These are phyloP conservation scores for Agrochola circellaris DNA, from an alignment of 2,888 invertebrate species.

Conservation along the genomic window DNA sequence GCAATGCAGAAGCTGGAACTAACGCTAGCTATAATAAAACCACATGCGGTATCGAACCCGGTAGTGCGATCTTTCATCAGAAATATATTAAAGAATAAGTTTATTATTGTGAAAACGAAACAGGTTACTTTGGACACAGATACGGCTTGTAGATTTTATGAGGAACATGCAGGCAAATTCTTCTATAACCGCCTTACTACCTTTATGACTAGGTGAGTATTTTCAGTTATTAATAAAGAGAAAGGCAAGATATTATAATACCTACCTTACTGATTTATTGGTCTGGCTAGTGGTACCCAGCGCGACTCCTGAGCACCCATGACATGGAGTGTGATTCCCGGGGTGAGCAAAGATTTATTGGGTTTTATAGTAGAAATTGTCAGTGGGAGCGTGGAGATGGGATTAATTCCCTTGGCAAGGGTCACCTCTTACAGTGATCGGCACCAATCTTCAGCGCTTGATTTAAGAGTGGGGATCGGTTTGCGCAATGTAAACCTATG, in stretches of 20 bases:
- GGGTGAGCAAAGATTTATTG: not conserved
- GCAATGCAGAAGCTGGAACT: conserved; percentile 91
- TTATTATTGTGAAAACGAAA: conserved; percentile 93
- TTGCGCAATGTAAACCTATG: too few species aligned
- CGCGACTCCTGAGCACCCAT: not conserved
- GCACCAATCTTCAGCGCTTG: too few species aligned
- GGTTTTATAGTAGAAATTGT: not conserved
- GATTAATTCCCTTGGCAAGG: too few species aligned
- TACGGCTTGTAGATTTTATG: conserved; percentile 94
- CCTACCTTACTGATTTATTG: not conserved
- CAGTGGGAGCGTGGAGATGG: too few species aligned
- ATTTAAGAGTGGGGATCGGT: too few species aligned
- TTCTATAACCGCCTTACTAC: conserved; percentile 95
- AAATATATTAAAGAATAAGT: conserved; percentile 92
- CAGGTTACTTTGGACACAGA: conserved; percentile 91
- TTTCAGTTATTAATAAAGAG: not conserved
- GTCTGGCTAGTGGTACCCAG: not conserved
- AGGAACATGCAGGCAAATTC: conserved; percentile 95
- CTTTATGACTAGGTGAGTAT: conserved; percentile 94
- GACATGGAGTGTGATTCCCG: not conserved
- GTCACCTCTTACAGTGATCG: too few species aligned
- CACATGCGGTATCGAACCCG: conserved; percentile 95
- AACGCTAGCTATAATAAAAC: conserved; percentile 96
- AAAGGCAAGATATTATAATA: not conserved
- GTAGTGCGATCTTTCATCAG: conserved; percentile 93